These are phyloP conservation scores for Hanleya hanleyi DNA, from an alignment of 2,888 invertebrate species.

Conservation along the genomic window DNA sequence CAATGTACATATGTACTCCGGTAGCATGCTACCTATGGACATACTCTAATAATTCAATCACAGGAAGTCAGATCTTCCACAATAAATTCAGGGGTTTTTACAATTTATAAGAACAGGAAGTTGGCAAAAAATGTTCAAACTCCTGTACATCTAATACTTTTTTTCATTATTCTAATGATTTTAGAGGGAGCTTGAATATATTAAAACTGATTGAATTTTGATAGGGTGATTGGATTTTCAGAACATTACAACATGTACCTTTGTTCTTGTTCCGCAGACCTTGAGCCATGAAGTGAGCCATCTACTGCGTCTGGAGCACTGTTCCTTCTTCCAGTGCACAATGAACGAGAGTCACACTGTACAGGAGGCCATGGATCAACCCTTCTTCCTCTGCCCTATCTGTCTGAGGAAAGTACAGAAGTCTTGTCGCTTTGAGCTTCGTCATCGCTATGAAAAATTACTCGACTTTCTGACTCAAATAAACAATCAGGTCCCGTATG, in stretches of 20 bases:
- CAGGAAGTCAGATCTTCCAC: too few species aligned
- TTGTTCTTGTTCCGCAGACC: constrained; percentile 49
- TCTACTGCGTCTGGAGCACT: constrained; percentile 66
- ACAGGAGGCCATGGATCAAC: constrained; percentile 62
- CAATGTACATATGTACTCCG: too few species aligned
- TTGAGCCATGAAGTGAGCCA: constrained; percentile 69
- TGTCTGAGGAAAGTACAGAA: constrained; percentile 68
- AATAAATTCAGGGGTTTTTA: too few species aligned
- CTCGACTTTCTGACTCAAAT: neutral
- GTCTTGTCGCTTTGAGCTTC: constrained; percentile 51
- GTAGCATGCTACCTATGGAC: too few species aligned
- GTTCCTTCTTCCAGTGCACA: constrained; percentile 64
- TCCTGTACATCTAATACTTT: too few species aligned
- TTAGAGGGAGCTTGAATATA: too few species aligned
- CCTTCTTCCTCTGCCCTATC: constrained; percentile 69
- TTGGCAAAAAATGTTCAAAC: too few species aligned
- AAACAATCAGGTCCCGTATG: neutral
- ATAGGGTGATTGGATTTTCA: too few species aligned
- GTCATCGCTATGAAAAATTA: neutral
- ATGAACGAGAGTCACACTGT: constrained; percentile 71
- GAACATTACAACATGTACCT: neutral
- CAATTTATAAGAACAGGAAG: too few species aligned
- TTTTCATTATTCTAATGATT: too few species aligned
- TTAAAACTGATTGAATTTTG: too few species aligned
- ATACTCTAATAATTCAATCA: too few species aligned